A percentile compares a stretch with the other conserved stretches of the same genome.
Conservation (phyloP, 2,888 invertebrate species). For the Bedellia somnulentella region DNA sequence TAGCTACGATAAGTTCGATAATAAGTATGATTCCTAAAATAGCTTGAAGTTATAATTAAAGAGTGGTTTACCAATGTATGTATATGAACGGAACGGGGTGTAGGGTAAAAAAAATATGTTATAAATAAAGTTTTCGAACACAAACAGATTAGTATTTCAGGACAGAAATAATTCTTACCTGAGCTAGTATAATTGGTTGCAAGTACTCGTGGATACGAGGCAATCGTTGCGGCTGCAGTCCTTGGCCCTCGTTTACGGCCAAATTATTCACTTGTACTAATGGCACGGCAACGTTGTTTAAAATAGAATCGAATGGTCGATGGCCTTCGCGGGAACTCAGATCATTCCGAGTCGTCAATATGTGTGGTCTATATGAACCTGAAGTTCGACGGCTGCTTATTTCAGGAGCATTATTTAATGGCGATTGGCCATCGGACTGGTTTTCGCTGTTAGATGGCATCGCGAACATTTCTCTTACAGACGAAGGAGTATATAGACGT, state of each 20-base stretch:
- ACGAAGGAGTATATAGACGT: slow-evolving; percentile 40
- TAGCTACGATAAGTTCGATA: too few species aligned
- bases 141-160: too few species aligned
- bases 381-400: slow-evolving; percentile 18
- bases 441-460: slow-evolving; percentile 24
- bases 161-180: too few species aligned
- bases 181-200: slow-evolving; percentile 50
- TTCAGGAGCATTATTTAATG: slow-evolving; percentile 15
- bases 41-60: too few species aligned
- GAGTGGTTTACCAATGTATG: too few species aligned
- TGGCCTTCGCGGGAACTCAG: slow-evolving; percentile 16
- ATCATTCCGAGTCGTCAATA: slow-evolving; percentile 21
- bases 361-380: slow-evolving; percentile 22
- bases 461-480: slow-evolving; percentile 42
- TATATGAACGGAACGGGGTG: too few species aligned
- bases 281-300: slow-evolving; percentile 47
- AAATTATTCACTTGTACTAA: slow-evolving; percentile 65
- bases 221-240: slow-evolving; percentile 22
- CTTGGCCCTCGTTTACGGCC: slow-evolving; percentile 33
- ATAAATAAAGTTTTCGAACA: too few species aligned
- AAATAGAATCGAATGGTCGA: slow-evolving; percentile 25
- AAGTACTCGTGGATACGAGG: slow-evolving; percentile 46
- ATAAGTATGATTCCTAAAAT: too few species aligned
- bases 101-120: too few species aligned
- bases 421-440: slow-evolving; percentile 16